A percentile compares a stretch with the other conserved stretches of the same genome.
Conservation (phyloP, 2,888 invertebrate species). For the Cataglyphis altisquamis region DNA sequence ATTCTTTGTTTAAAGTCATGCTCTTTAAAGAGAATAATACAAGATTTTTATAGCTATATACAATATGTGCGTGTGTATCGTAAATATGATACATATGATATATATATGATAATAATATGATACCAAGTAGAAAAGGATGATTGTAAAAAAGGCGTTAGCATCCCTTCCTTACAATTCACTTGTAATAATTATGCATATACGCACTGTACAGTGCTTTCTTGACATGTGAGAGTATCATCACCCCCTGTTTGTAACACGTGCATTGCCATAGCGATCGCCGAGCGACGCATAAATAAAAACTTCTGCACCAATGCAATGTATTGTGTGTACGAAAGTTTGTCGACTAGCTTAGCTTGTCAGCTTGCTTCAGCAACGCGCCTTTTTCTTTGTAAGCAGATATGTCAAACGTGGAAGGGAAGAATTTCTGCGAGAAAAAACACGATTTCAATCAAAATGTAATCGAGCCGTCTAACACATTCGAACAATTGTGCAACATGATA, state of each 20-base stretch:
- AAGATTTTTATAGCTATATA: not conserved
- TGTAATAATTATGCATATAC: conserved; percentile 4
- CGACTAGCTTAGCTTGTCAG: not conserved
- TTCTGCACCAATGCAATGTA: not conserved
- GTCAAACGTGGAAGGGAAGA: not conserved
- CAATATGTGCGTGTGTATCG: not conserved
- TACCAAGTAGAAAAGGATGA: not conserved
- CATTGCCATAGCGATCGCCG: conserved; percentile 33
- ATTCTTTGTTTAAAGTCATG: not conserved
- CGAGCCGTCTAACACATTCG: conserved; percentile 77
- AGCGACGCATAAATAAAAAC: conserved; percentile 29
- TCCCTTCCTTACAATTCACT: not conserved
- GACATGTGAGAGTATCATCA: not conserved
- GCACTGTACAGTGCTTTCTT: not conserved
- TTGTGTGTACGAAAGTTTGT: conserved; percentile 14
- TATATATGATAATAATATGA: not conserved
- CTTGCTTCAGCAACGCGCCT: not conserved
- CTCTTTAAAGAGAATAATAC: not conserved
- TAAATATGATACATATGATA: not conserved
- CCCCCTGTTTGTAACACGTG: conserved; percentile 25
- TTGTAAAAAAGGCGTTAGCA: not conserved
- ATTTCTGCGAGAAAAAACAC: conserved; percentile 18
- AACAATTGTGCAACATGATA: conserved; percentile 81
- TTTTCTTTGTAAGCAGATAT: not conserved
- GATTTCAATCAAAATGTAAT: conserved; percentile 81